Percentiles rank a stretch among this genome's conserved stretches.
Conservation (phyloP, 2,888 invertebrate genomes). For the Hemistola chrysoprasaria region DNA sequence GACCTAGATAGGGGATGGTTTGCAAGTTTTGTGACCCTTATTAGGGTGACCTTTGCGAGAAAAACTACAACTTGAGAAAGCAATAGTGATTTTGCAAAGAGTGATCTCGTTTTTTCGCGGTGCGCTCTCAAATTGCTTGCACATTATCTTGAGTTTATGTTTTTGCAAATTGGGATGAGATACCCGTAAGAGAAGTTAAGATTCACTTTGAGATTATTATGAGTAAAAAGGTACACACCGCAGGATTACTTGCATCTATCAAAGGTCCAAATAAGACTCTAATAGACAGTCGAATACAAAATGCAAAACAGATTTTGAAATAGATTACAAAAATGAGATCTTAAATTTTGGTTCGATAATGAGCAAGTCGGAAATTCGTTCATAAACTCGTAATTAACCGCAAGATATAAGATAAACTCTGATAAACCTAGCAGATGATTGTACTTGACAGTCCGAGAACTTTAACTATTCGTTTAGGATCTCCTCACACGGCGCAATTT, state of each 20-base stretch:
- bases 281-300: slow-evolving; percentile 29
- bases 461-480: slow-evolving; percentile 46
- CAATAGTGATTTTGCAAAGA: too few species aligned
- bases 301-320: slow-evolving; percentile 32
- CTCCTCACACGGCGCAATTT: too few species aligned
- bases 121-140: too few species aligned
- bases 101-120: too few species aligned
- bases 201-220: slow-evolving; percentile 21
- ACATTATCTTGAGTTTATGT: too few species aligned
- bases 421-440: slow-evolving; percentile 57
- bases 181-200: too few species aligned
- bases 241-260: slow-evolving; percentile 4
- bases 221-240: slow-evolving; percentile 33
- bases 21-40: too few species aligned
- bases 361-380: slow-evolving; percentile 73
- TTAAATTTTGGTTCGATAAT: slow-evolving; percentile 74
- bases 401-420: slow-evolving; percentile 42
- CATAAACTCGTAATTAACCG: slow-evolving; percentile 60
- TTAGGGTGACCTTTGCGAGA: too few species aligned
- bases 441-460: slow-evolving; percentile 65
- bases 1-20: too few species aligned
- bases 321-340: slow-evolving; percentile 68
- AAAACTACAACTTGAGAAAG: too few species aligned
- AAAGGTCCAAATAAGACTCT: slow-evolving; percentile 20
- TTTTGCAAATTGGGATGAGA: too few species aligned